A percentile compares a stretch with the other conserved stretches of the same genome.
phyloP scores from a whole-genome alignment of 2,888 invertebrate genomes.

The Isoperla grammatica region DNA sequence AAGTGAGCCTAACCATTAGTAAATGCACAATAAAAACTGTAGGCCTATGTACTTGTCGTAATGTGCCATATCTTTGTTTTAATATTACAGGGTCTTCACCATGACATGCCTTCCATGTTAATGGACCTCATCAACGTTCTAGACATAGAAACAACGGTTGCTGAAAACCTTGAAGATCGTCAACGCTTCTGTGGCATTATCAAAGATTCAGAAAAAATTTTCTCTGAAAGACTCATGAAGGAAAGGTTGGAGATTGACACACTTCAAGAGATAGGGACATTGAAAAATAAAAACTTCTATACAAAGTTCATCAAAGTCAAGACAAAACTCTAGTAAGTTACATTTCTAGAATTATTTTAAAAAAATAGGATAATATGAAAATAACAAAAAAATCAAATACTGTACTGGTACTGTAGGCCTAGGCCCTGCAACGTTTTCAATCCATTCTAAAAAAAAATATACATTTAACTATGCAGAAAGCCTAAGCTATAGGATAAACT shows the following conservation, averaged over 20 bases:
- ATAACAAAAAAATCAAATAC: too few species aligned
- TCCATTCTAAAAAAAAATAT: too few species aligned
- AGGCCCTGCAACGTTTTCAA: too few species aligned
- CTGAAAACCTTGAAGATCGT: conserved; percentile 64
- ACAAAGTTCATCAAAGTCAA: conserved; percentile 97
- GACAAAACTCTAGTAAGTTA: conserved; percentile 93
- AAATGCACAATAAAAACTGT: too few species aligned
- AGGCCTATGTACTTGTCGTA: too few species aligned
- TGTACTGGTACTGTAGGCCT: too few species aligned
- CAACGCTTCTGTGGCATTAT: conserved; percentile 71
- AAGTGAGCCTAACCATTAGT: too few species aligned
- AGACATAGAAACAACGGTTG: conserved; percentile 71
- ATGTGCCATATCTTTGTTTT: too few species aligned
- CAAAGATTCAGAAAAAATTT: conserved; percentile 69
- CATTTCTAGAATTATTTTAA: too few species aligned
- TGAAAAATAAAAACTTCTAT: conserved; percentile 84
- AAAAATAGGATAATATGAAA: too few species aligned
- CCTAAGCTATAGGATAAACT: too few species aligned
- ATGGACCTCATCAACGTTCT: conserved; percentile 79
- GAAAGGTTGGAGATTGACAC: conserved; percentile 92
- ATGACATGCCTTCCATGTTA: conserved; percentile 74
- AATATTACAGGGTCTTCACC: conserved; percentile 64
- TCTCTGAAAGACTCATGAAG: conserved; percentile 82
- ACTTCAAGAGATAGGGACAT: conserved; percentile 82
- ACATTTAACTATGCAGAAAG: too few species aligned